These are phyloP conservation scores for Maccullochella peelii DNA, from an alignment of 2,113 vertebrate genomes.

Conservation along the genomic window DNA sequence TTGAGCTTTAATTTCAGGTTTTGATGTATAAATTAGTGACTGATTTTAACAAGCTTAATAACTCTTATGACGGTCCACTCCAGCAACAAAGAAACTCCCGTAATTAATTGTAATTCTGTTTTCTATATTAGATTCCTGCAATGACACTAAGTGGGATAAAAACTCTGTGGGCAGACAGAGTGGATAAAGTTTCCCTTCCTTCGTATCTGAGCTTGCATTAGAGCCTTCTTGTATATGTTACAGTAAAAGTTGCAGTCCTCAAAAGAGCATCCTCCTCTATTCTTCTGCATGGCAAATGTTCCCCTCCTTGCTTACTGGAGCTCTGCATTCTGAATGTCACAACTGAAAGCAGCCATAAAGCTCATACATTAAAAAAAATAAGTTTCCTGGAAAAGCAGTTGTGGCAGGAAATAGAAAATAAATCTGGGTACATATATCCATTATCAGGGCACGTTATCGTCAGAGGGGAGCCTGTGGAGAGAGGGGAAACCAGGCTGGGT, in stretches of 20 bases:
- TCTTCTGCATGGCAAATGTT: slow-evolving; percentile 51
- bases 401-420: slow-evolving; percentile 80
- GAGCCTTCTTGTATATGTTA: slow-evolving; percentile 30
- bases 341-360: slow-evolving; percentile 69
- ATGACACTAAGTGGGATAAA: slow-evolving; percentile 26
- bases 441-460: slow-evolving; percentile 79
- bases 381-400: slow-evolving; percentile 72
- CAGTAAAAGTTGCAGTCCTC: slow-evolving; percentile 33
- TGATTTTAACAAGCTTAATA: slow-evolving; percentile 1
- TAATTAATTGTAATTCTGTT: background rate
- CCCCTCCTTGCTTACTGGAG: slow-evolving; percentile 36
- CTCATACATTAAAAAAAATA: slow-evolving; percentile 67
- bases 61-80: background rate
- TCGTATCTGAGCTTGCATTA: slow-evolving; percentile 36
- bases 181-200: slow-evolving; percentile 37
- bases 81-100: background rate
- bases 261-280: slow-evolving; percentile 44
- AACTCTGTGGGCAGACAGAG: slow-evolving; percentile 39
- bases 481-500: slow-evolving; percentile 61
- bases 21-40: background rate
- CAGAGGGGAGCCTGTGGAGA: slow-evolving; percentile 67
- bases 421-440: slow-evolving; percentile 81
- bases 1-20: background rate
- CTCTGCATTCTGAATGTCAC: slow-evolving; percentile 59
- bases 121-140: slow-evolving; percentile 19